phyloP scores from a whole-genome alignment of 2,888 invertebrate species.

The Siphonodentalium dalli region DNA sequence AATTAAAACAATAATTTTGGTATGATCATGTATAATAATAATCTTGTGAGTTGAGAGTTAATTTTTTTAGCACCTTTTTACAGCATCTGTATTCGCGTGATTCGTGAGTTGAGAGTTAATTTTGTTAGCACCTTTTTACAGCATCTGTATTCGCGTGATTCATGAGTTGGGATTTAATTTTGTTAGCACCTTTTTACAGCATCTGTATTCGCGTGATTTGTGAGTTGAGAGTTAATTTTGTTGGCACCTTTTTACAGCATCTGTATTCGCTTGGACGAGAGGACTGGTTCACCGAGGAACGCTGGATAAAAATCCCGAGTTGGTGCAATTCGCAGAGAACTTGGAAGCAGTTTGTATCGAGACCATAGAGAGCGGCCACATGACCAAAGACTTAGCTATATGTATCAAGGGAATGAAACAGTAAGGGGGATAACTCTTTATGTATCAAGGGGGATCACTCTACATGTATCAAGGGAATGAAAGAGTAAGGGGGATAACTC shows the following conservation, averaged over 20 bases:
- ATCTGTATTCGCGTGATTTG: neutral
- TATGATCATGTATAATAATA: too few species aligned
- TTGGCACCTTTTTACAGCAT: slow-evolving; percentile 76
- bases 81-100: too few species aligned
- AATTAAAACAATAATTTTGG: too few species aligned
- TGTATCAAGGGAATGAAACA: slow-evolving; percentile 90
- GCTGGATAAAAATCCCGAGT: slow-evolving; percentile 81
- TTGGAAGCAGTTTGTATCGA: slow-evolving; percentile 90
- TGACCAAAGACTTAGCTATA: slow-evolving; percentile 99
- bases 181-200: too few species aligned
- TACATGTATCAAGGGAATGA: too few species aligned
- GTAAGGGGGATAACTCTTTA: slow-evolving; percentile 67
- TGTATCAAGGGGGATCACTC: neutral
- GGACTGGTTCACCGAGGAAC: slow-evolving; percentile 94
- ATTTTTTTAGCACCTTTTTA: too few species aligned
- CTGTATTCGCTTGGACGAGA: slow-evolving; percentile 98
- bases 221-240: slow-evolving; percentile 1
- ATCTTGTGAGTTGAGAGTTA: too few species aligned
- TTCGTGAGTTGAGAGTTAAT: too few species aligned
- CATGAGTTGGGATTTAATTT: too few species aligned
- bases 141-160: too few species aligned
- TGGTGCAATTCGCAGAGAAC: slow-evolving; percentile 82
- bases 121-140: too few species aligned
- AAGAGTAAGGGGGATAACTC: too few species aligned
- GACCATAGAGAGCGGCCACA: slow-evolving; percentile 91